Conservation (phyloP, 1,140 invertebrate genomes). For the Drosophila nigromelanica region DNA sequence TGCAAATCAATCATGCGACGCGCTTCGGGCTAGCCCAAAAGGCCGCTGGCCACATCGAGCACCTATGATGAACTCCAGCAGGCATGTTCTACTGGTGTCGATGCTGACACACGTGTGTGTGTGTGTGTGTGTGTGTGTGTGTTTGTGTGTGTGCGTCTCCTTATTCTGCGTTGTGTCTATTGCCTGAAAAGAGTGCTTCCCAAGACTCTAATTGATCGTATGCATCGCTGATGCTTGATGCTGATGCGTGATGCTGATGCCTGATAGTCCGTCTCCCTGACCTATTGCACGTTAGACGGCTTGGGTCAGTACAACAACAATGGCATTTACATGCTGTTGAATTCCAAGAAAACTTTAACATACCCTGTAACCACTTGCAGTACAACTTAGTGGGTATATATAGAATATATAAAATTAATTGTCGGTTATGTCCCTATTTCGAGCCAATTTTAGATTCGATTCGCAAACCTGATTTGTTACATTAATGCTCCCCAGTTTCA, state of each 20-base stretch:
- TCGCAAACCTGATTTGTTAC: no score
- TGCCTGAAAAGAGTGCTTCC: slow-evolving; percentile 15
- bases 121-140: slow-evolving; percentile 1
- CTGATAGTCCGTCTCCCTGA: background rate
- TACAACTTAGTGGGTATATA: no score
- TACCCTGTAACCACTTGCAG: background rate
- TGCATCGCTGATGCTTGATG: no score
- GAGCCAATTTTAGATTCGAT: no score
- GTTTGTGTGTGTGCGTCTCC: background rate
- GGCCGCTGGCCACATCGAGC: background rate
- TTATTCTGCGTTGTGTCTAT: no score
- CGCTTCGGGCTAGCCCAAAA: background rate
- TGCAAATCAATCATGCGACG: slow-evolving; percentile 62
- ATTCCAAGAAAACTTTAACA: background rate
- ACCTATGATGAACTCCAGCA: background rate
- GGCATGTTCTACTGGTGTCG: no score
- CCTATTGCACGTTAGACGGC: slow-evolving; percentile 1
- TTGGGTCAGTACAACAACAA: background rate
- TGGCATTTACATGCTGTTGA: background rate
- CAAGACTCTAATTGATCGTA: slow-evolving; percentile 8
- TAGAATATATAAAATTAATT: no score
- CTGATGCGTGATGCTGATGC: background rate
- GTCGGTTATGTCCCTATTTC: no score
- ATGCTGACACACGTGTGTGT: background rate
- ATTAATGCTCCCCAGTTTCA: no score